Conservation (phyloP, 1,140 invertebrate genomes). For the Drosophila triauraria region DNA sequence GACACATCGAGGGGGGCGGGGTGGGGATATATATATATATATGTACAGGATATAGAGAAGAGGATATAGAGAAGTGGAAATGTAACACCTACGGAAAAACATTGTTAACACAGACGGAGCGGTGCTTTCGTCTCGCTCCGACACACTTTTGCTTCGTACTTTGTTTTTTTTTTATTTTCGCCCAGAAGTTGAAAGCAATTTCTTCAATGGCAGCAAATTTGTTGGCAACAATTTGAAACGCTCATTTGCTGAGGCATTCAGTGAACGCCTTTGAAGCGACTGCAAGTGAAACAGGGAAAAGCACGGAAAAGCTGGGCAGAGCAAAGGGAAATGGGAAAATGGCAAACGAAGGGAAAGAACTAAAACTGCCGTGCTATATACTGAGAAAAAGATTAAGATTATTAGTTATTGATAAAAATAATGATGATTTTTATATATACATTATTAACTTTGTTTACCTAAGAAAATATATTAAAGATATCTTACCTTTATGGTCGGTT, state of each 20-base stretch:
- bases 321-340: slow-evolving; percentile 24
- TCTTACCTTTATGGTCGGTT: no score
- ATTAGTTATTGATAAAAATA: no score
- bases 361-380: slow-evolving; percentile 47
- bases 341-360: slow-evolving; percentile 37
- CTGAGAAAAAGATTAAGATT: not conserved
- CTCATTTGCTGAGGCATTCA: slow-evolving; percentile 74
- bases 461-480: no score
- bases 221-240: slow-evolving; percentile 80
- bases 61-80: slow-evolving; percentile 25
- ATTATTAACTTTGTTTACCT: no score
- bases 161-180: slow-evolving; percentile 11
- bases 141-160: not conserved
- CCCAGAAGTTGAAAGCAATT: slow-evolving; percentile 55
- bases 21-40: not conserved
- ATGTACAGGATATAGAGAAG: slow-evolving; percentile 21
- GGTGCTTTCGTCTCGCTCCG: slow-evolving; percentile 27
- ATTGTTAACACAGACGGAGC: slow-evolving; percentile 34
- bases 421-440: no score
- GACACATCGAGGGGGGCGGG: slow-evolving; percentile 63
- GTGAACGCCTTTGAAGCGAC: slow-evolving; percentile 59
- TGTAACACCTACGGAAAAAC: slow-evolving; percentile 23
- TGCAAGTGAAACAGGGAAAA: slow-evolving; percentile 37
- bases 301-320: slow-evolving; percentile 3
- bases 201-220: slow-evolving; percentile 78